Base-by-base conservation (phyloP, 2,888 invertebrate species). In the Neoitamus cyanurus region DNA sequence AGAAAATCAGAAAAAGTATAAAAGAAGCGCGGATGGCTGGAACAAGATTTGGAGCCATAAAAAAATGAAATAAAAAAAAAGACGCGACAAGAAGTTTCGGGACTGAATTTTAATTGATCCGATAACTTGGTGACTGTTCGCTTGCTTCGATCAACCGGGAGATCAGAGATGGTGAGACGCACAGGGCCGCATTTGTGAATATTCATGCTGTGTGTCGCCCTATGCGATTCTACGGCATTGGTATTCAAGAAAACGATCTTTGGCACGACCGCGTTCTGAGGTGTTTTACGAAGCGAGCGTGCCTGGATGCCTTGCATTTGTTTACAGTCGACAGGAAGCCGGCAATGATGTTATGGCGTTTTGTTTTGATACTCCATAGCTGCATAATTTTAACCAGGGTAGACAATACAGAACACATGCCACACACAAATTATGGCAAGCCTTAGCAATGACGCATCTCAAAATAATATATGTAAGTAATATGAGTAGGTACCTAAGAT, bases 61-160 rank as follows among this genome's bases (percentile, higher is more conserved):
- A 82, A 68, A 78, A 15, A 13, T 48, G 11, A 46, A 46, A 80
- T 34, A 30, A 82, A 82, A 69, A 36, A 37, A 68, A 20, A 30
- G 25, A 78, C 31, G 48, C 69, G 82, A 82, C 68, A 69, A 68
- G 69, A 82, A 69, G 82, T 69, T 82, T 69, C 31, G 82, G 82
- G 69, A 15, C 82, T 69, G 82, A 82, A 82, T 82, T 68, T 82
- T 82, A 82, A 82, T 82, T 82, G 69, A 48, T 82, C 68, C 30
- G 37, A 80, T 58, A 58, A 36, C 13, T 68, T 80, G 80, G 68
- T 15, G 58, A n/a, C 34, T 80, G 80, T 28, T 31, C 58, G 34
- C 20, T 28, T 6, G 48, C 13, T 69, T 25, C 25, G 25, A 37
- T 37, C 82, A 7, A 25, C 20, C 15, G 58, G 9, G 30, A 20